A percentile compares a stretch with the other conserved stretches of the same genome.
phyloP scores from a whole-genome alignment of 37 sponge, comb jelly and placozoan species.

The Haliclona indistincta region DNA sequence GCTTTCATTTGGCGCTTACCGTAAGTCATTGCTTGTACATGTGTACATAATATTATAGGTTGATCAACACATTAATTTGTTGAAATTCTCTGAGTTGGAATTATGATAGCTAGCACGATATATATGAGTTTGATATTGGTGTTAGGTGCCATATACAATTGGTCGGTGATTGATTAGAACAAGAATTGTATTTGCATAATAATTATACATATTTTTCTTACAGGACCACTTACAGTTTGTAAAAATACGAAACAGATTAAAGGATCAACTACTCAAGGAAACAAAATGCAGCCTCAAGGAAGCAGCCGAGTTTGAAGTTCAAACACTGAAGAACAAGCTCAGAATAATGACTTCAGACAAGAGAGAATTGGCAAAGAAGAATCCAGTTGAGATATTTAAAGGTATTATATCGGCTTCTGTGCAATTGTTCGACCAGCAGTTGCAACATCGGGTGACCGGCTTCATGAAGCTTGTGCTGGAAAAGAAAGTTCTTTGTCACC shows the following conservation, averaged over 20 bases:
- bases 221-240: slow-evolving; percentile 24
- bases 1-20: slow-evolving; percentile 44
- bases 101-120: too few species aligned
- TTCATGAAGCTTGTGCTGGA: slow-evolving; percentile 25
- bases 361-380: slow-evolving; percentile 20
- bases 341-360: not conserved
- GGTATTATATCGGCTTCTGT: slow-evolving; percentile 13
- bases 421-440: not conserved
- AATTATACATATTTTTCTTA: not conserved
- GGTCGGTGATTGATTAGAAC: too few species aligned
- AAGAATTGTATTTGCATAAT: not conserved
- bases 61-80: too few species aligned
- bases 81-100: too few species aligned
- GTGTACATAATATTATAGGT: too few species aligned
- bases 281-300: not conserved
- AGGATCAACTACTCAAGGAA: not conserved
- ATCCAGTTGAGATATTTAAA: slow-evolving; percentile 16
- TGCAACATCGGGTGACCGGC: slow-evolving; percentile 5
- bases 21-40: too few species aligned
- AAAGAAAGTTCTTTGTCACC: not conserved
- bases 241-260: not conserved
- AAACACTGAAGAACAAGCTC: not conserved
- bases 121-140: too few species aligned
- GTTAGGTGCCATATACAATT: too few species aligned
- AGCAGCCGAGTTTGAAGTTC: not conserved